Evolutionary conservation across 2,888 invertebrate species (phyloP).

Genomic region (Trachelus iudaicus): DNA sequence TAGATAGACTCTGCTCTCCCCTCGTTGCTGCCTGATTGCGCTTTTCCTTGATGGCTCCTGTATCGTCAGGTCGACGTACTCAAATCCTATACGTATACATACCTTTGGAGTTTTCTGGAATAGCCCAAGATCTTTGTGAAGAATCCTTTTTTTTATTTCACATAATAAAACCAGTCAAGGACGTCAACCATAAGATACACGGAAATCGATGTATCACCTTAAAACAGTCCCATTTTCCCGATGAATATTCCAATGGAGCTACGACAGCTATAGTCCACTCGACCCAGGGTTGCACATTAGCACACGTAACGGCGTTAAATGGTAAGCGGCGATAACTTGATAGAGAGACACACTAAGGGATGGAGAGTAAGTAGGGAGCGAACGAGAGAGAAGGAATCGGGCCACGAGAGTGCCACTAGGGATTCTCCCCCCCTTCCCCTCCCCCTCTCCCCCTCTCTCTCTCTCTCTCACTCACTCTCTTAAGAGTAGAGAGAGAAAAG

Average conservation of each 20-base stretch:
- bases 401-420: background rate
- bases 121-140: background rate
- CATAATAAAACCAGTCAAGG: background rate
- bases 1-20: slow-evolving; percentile 44
- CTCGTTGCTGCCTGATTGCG: slow-evolving; percentile 49
- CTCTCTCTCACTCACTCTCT: too few species aligned
- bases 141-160: background rate
- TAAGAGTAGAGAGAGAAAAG: slow-evolving; percentile 4
- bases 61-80: background rate
- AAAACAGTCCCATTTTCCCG: background rate
- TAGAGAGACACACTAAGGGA: slow-evolving; percentile 21
- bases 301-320: slow-evolving; percentile 20
- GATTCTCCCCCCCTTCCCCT: background rate
- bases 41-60: slow-evolving; percentile 46
- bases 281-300: slow-evolving; percentile 33
- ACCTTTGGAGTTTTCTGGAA: background rate
- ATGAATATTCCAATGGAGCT: background rate
- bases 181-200: background rate
- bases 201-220: background rate
- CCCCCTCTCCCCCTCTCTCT: background rate
- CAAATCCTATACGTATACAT: background rate
- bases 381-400: background rate
- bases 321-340: slow-evolving; percentile 35
- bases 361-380: slow-evolving; percentile 14
- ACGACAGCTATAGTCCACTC: background rate